Percentiles rank a stretch among this genome's conserved stretches.
These are phyloP conservation scores for Chelidonichthys spinosus DNA, from an alignment of 2,797 vertebrate species.

Conservation along the genomic window DNA sequence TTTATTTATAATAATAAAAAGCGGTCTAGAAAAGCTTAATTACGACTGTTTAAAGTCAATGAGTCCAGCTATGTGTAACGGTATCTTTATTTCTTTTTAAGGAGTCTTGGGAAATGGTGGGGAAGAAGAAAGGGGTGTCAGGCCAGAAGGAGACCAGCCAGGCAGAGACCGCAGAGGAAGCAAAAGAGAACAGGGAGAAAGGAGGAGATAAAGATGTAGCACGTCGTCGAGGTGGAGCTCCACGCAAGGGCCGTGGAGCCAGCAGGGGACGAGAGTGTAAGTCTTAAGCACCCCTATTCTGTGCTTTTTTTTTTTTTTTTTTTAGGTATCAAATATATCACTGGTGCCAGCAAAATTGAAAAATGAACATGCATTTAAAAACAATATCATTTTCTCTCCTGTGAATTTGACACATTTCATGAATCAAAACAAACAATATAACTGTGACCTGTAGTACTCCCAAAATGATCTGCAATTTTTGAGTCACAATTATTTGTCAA, in stretches of 20 bases:
- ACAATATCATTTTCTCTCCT: background rate
- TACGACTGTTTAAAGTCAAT: background rate
- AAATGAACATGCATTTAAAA: background rate
- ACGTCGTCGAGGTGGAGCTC: conserved; percentile 91
- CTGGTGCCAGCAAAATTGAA: background rate
- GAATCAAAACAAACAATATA: background rate
- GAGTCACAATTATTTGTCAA: background rate
- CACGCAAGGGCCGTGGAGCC: conserved; percentile 90
- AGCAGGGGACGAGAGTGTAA: conserved; percentile 97
- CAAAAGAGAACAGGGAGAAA: conserved; percentile 95
- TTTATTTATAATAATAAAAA: background rate
- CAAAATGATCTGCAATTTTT: background rate
- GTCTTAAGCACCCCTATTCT: conserved; percentile 52
- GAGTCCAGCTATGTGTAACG: conserved; percentile 6
- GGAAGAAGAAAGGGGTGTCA: conserved; percentile 97
- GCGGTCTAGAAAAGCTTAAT: background rate
- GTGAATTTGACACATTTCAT: background rate
- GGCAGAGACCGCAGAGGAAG: conserved; percentile 91
- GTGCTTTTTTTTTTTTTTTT: background rate
- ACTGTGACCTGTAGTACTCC: background rate
- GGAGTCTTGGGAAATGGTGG: conserved; percentile 99
- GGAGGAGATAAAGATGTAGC: conserved; percentile 91
- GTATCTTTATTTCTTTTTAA: conserved; percentile 62
- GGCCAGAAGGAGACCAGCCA: conserved; percentile 95
- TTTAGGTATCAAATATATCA: background rate